Percentiles rank a stretch among this genome's conserved stretches.
phyloP scores from a whole-genome alignment of 37 sponge, comb jelly and placozoan genomes.

The Chondrilla cf. caribensis region DNA sequence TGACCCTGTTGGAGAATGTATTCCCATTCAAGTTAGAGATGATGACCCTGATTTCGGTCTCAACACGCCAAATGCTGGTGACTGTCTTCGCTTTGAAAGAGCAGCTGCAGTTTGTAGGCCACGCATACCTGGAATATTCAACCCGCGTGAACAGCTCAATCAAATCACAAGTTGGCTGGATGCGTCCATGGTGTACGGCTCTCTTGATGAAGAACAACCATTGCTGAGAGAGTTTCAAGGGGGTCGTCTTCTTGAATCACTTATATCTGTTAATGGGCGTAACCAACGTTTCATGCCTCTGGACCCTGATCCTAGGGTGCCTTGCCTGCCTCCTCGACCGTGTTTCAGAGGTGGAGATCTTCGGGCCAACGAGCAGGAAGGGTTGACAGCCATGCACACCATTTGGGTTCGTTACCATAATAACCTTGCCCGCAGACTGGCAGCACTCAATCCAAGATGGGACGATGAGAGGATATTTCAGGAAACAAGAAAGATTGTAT shows the following conservation, averaged over 20 bases:
- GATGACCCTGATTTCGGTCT: constrained; percentile 43
- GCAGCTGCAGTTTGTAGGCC: constrained; percentile 33
- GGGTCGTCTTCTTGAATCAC: constrained; percentile 36
- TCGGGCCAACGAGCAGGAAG: background rate
- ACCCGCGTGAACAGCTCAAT: constrained; percentile 71
- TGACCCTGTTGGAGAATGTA: constrained; percentile 32
- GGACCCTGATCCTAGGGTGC: background rate
- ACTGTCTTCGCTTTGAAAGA: constrained; percentile 55
- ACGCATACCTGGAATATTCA: background rate
- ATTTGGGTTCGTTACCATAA: constrained; percentile 95
- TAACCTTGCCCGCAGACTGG: constrained; percentile 66
- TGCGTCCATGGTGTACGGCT: constrained; percentile 83
- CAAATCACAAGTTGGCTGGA: constrained; percentile 83
- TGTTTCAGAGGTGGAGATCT: constrained; percentile 11
- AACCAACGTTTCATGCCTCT: background rate
- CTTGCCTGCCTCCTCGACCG: background rate
- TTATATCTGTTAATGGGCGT: background rate
- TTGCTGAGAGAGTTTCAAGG: constrained; percentile 21
- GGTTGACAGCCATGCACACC: constrained; percentile 87
- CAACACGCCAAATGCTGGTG: background rate
- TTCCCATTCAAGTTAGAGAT: constrained; percentile 42
- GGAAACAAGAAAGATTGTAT: constrained; percentile 86
- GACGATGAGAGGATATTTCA: constrained; percentile 84
- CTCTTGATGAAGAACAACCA: constrained; percentile 21
- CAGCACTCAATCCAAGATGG: constrained; percentile 81